Evolutionary conservation across 2,113 vertebrate genomes (phyloP), one percentile per base, ranked within the genome.

Genomic region (Rynchops niger): DNA sequence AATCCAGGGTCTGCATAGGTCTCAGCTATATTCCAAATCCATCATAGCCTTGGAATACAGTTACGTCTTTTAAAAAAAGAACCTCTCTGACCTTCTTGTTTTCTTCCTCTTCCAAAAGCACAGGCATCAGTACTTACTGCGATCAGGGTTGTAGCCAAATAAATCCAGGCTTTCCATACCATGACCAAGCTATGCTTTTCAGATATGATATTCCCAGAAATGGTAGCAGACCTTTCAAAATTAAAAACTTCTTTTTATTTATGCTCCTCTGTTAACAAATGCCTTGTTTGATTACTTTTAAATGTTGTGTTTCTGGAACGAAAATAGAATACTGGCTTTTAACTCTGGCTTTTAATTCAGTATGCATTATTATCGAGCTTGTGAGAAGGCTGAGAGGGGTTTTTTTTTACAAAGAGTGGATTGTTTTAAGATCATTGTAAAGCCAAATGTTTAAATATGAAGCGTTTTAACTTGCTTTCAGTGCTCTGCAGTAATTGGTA

Each of bases 221-320:
- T 89, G 56, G 95, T 94, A 95, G 84, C 73, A 94, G 84, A 11
- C 70, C 65, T 78, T 43, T 82, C 65, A 78, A 81, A 96, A 87
- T 87, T 50, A 61, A 94, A 96, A 95, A 55, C 59, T 81, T 96
- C 67, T 65, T 91, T 83, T 83, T 88, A 82, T 86, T 96, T 95
- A 50, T 89, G 52, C 43, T 93, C 21, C 38, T 74, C 81, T 79
- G 82, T 84, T 95, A 94, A 77, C 55, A 96, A 96, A 94, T 92
- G 82, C 59, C 76, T 72, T 12, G 1, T 71, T 78, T 93, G 83
- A 94, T 87, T 95, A 82, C 83, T 94, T 96, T 71, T 82, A 92
- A 95, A 84, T 78, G 50, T 67, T 88, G 59, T 74, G 42, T 91
- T 97, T 84, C 91, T 92, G 83, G 77, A 92, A 91, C 4, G 8